A percentile compares a stretch with the other conserved stretches of the same genome.
These are phyloP conservation scores for Drosophila kohkoa DNA, from an alignment of 1,140 invertebrate species.

Conservation along the genomic window DNA sequence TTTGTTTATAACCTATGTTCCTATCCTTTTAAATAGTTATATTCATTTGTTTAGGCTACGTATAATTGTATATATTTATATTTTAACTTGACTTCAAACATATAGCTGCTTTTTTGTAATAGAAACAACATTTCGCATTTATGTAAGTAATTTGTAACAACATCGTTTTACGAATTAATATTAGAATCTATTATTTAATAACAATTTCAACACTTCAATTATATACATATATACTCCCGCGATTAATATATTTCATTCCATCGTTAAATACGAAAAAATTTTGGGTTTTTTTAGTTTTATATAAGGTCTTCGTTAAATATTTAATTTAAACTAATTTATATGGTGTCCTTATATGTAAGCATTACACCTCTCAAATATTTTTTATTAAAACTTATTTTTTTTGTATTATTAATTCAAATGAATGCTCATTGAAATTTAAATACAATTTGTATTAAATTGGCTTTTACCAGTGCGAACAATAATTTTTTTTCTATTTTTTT, in stretches of 20 bases:
- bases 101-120: constrained; percentile 60
- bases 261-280: constrained; percentile 7
- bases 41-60: constrained; percentile 45
- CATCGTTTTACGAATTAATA: constrained; percentile 53
- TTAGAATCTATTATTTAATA: constrained; percentile 60
- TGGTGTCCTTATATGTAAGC: constrained; percentile 12
- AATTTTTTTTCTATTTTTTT: background rate
- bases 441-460: constrained; percentile 43
- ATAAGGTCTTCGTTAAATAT: constrained; percentile 4
- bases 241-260: constrained; percentile 4
- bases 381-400: constrained; percentile 8
- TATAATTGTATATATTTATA: constrained; percentile 38
- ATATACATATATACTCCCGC: constrained; percentile 45
- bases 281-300: background rate
- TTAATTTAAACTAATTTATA: constrained; percentile 26
- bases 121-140: constrained; percentile 62
- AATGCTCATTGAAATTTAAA: constrained; percentile 43
- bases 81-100: constrained; percentile 35
- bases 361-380: constrained; percentile 7
- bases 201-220: constrained; percentile 57
- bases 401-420: constrained; percentile 8
- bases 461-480: constrained; percentile 12
- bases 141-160: constrained; percentile 65
- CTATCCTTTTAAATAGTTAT: constrained; percentile 51
- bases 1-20: constrained; percentile 56